Base-by-base conservation (phyloP, 1,140 invertebrate species). In the Colletes latitarsis region DNA sequence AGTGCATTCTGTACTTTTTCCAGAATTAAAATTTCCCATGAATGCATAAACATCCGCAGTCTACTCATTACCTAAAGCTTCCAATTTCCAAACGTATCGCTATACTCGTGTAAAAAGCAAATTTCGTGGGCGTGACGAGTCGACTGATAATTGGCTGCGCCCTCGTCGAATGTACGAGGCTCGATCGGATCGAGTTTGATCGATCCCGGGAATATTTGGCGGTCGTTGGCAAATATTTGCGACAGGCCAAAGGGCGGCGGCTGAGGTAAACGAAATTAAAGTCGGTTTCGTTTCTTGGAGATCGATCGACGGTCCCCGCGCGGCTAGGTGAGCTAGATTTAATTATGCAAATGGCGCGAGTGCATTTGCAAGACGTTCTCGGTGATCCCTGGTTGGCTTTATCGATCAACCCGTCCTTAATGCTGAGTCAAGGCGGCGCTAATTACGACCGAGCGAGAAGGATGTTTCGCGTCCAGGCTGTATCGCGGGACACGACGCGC, bases 341-440 rank as follows among this genome's bases (percentile, higher is more conserved):
- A 63, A 63, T 63, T 63, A 63, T 63, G 60, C 30, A 63, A 63
- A 41, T 63, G 60, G 30, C 60, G 60, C 30, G 60, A 63, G 60
- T 63, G 60, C 30, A 41, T 63, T 62, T 41, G 60, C 60, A 63
- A 63, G 60, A 63, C 60, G 60, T 39, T 30, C 60, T 5, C 14
- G 60, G 60, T 17, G 60, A 63, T 41, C 30, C 60, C 49, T 6
- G 60, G 60, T 63, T 63, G 60, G 41, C 60, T 63, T 41, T 63
- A 63, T 63, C 30, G 30, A 63, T 63, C 12, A 63, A 63, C 14
- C 60, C 60, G 14, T 41, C 60, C 30, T 63, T 41, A 41, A 63
- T 30, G 30, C 15, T 14, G 30, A 9, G 5, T 30, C 60, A 6
- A 39, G 12, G 14, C 0, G 2, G 6, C 30, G 30, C 60, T 63